Evolutionary conservation across 1,140 invertebrate species (phyloP).

Genomic region (Physella acuta): DNA sequence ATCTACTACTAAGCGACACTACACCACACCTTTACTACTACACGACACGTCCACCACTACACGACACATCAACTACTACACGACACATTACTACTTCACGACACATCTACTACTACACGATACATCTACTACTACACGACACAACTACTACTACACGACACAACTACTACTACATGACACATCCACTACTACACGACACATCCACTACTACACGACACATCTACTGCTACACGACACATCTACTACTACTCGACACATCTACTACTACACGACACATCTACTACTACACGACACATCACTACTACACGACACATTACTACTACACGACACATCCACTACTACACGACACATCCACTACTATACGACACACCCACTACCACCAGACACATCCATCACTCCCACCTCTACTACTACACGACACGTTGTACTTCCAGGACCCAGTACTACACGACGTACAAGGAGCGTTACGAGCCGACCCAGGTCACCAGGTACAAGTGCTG

Average conservation of each 20-base stretch:
- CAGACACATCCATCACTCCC: not conserved
- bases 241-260: not conserved
- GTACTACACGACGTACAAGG: constrained; percentile 58
- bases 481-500: constrained; percentile 59
- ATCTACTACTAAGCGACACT: too few relatives aligned
- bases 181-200: too few relatives aligned
- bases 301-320: not conserved
- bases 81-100: too few relatives aligned
- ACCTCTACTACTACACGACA: constrained; percentile 1
- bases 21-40: too few relatives aligned
- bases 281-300: not conserved
- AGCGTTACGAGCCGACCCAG: constrained; percentile 52
- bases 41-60: too few relatives aligned
- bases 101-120: too few relatives aligned
- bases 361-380: not conserved
- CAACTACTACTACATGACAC: too few relatives aligned
- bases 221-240: too few relatives aligned
- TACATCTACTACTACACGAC: too few relatives aligned
- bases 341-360: not conserved
- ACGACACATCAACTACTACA: too few relatives aligned
- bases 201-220: too few relatives aligned
- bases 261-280: not conserved
- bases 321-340: not conserved
- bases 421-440: constrained; percentile 63
- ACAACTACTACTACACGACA: too few relatives aligned